Conservation (phyloP, 2,888 invertebrate genomes). For the Sceliomorpha sp. region DNA sequence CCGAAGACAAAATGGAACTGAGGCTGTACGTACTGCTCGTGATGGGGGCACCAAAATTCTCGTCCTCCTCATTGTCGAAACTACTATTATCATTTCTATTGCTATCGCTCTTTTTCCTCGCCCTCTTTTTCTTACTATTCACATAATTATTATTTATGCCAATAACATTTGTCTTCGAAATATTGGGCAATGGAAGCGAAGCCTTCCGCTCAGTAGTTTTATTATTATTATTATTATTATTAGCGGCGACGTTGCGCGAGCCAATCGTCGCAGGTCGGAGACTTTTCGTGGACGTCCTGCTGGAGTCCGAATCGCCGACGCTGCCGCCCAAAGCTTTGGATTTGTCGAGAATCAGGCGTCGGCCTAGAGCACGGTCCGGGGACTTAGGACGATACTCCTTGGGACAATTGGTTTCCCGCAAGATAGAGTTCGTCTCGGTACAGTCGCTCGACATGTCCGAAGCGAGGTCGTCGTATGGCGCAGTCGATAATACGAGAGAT, state of each 20-base stretch:
- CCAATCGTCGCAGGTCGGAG: conserved; percentile 54
- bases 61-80: conserved; percentile 49
- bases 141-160: conserved; percentile 2
- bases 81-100: conserved; percentile 32
- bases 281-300: conserved; percentile 42
- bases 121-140: conserved; percentile 2
- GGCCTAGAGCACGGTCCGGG: conserved; percentile 57
- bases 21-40: conserved; percentile 70
- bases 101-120: conserved; percentile 1
- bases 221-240: too few species aligned
- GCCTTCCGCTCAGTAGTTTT: conserved; percentile 63
- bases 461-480: conserved; percentile 77
- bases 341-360: conserved; percentile 72
- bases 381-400: conserved; percentile 3
- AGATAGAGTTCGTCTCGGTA: conserved; percentile 72
- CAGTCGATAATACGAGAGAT: conserved; percentile 80
- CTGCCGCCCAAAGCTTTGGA: conserved; percentile 68
- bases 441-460: conserved; percentile 72
- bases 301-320: conserved; percentile 8
- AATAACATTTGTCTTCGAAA: background rate
- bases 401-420: conserved; percentile 55
- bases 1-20: conserved; percentile 71
- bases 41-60: conserved; percentile 55
- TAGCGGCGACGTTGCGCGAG: conserved; percentile 64
- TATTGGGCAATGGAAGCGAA: conserved; percentile 38